These are phyloP conservation scores for Platygyra sinensis DNA, from an alignment of 64 coral and sea anemone genomes.

Conservation along the genomic window DNA sequence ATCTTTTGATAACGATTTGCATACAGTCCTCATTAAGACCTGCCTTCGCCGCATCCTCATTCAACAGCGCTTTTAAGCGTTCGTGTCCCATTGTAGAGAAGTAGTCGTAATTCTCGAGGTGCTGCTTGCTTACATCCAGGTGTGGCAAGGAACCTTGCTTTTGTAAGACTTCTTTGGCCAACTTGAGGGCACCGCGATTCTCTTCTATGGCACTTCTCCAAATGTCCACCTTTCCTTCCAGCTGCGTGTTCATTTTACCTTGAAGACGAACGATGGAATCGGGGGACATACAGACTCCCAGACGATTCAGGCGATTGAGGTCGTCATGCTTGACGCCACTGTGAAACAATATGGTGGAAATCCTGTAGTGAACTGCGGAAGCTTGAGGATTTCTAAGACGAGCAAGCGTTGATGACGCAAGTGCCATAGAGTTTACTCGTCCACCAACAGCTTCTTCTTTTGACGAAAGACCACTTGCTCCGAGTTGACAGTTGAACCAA, in stretches of 20 bases:
- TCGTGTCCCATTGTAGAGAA: not conserved
- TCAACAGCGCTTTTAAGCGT: not conserved
- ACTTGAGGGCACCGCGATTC: not conserved
- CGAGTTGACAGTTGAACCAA: not conserved
- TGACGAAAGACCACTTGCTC: conserved; percentile 9
- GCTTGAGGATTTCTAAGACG: conserved; percentile 16
- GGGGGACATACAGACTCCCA: conserved; percentile 35
- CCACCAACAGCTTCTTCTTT: not conserved
- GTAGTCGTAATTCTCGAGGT: not conserved
- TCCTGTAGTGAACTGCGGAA: conserved; percentile 4
- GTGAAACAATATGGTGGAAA: conserved; percentile 38
- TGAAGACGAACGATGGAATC: not conserved
- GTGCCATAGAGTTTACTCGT: not conserved
- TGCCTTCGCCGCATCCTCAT: not conserved
- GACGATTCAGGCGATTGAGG: conserved; percentile 5
- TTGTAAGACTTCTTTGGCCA: not conserved
- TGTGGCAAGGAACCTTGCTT: not conserved
- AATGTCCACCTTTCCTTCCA: conserved; percentile 16
- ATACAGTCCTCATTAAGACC: too few relatives aligned
- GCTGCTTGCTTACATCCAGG: not conserved
- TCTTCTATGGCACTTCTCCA: conserved; percentile 24
- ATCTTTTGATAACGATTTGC: too few relatives aligned
- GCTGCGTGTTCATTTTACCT: conserved; percentile 22
- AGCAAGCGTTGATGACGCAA: not conserved
- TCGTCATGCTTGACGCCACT: conserved; percentile 30